A percentile compares a stretch with the other conserved stretches of the same genome.
Conservation (phyloP, 2,113 vertebrate genomes). For the Amblyopsis rosae region DNA sequence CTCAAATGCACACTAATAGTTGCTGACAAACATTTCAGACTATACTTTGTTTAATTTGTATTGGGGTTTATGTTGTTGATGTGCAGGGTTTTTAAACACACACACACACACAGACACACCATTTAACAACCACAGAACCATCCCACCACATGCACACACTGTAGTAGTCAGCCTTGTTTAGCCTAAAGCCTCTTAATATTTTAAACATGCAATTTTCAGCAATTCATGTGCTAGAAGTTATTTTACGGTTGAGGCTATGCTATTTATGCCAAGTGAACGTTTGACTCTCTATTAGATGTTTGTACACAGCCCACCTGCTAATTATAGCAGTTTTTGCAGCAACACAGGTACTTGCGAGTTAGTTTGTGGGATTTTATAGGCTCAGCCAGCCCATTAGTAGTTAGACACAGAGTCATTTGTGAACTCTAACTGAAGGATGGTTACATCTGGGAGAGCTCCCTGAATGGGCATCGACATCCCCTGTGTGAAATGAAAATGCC, state of each 20-base stretch:
- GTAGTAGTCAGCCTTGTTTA: conserved; percentile 10
- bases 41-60: neutral
- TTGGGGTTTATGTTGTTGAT: conserved; percentile 12
- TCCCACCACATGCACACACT: conserved; percentile 3
- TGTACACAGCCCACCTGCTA: conserved; percentile 29
- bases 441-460: conserved; percentile 48
- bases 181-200: conserved; percentile 30
- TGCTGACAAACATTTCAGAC: conserved; percentile 1
- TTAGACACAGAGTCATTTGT: conserved; percentile 31
- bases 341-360: conserved; percentile 32
- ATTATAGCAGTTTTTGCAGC: conserved; percentile 44
- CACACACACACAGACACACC: neutral
- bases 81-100: conserved; percentile 17
- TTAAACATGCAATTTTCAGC: conserved; percentile 25
- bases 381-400: conserved; percentile 13
- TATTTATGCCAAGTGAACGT: conserved; percentile 31
- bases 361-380: conserved; percentile 24
- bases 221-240: neutral
- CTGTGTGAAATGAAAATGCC: conserved; percentile 63
- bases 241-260: conserved; percentile 7
- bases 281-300: conserved; percentile 42
- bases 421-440: conserved; percentile 35
- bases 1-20: neutral
- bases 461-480: conserved; percentile 59
- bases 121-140: neutral